Conservation (phyloP, 2,888 invertebrate species). For the Ectropis crepuscularia region DNA sequence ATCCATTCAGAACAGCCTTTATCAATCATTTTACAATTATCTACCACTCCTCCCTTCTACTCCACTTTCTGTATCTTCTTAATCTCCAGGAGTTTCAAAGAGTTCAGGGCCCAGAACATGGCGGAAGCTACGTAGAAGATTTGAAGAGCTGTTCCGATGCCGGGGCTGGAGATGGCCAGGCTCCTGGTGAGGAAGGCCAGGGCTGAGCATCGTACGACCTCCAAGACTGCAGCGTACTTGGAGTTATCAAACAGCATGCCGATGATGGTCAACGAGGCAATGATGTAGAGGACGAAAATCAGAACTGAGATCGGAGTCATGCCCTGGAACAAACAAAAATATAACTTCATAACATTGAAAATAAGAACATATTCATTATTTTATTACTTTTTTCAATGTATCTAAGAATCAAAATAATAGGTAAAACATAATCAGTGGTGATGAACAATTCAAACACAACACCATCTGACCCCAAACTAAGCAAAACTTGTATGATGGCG, state of each 20-base stretch:
- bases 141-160: constrained; percentile 75
- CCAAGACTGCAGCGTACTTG: constrained; percentile 85
- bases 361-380: not conserved
- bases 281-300: constrained; percentile 86
- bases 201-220: constrained; percentile 87
- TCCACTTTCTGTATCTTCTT: constrained; percentile 67
- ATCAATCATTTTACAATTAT: constrained; percentile 3
- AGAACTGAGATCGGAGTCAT: constrained; percentile 85
- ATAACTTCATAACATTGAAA: not conserved
- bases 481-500: too few relatives aligned
- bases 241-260: constrained; percentile 90
- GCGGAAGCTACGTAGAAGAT: constrained; percentile 85
- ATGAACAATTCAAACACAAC: too few relatives aligned
- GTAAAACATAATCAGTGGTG: too few relatives aligned
- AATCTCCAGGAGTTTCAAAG: constrained; percentile 83
- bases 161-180: constrained; percentile 66
- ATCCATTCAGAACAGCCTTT: constrained; percentile 6
- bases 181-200: constrained; percentile 80
- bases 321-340: constrained; percentile 77
- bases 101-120: constrained; percentile 87
- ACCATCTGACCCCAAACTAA: too few relatives aligned
- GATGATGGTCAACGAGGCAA: constrained; percentile 87
- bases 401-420: too few relatives aligned
- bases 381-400: not conserved
- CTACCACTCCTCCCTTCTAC: constrained; percentile 33